Percentiles rank a stretch among this genome's conserved stretches.
phyloP scores from a whole-genome alignment of 2,888 invertebrate species.

The Dyspetes luteomarginatus region DNA sequence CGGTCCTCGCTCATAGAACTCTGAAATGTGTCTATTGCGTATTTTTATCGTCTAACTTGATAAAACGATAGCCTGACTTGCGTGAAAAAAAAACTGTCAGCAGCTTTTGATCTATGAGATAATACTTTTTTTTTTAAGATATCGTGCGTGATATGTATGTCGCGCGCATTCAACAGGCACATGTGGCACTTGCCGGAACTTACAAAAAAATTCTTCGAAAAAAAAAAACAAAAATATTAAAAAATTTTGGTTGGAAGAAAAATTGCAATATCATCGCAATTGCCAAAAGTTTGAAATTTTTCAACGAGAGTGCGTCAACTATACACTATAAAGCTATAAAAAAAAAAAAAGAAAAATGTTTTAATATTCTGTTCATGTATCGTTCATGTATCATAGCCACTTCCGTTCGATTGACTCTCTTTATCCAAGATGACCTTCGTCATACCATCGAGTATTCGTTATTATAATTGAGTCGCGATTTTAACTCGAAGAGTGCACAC shows the following conservation, averaged over 20 bases:
- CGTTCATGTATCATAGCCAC: slow-evolving; percentile 34
- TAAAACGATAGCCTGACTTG: slow-evolving; percentile 14
- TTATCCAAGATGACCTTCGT: slow-evolving; percentile 53
- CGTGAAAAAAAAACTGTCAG: slow-evolving; percentile 5
- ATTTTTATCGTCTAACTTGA: background rate
- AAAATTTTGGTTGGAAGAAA: too few species aligned
- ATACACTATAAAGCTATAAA: background rate
- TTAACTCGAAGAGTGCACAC: slow-evolving; percentile 28
- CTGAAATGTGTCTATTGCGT: background rate
- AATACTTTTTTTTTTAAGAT: slow-evolving; percentile 39
- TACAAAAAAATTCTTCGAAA: too few species aligned
- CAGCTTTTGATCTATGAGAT: slow-evolving; percentile 42
- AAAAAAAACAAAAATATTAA: too few species aligned
- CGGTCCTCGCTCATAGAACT: background rate
- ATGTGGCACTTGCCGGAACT: background rate
- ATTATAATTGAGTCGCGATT: slow-evolving; percentile 52
- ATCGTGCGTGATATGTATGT: slow-evolving; percentile 22
- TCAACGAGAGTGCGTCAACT: background rate
- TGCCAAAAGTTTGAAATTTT: background rate
- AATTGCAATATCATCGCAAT: too few species aligned
- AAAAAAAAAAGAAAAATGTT: slow-evolving; percentile 15
- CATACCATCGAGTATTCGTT: slow-evolving; percentile 25
- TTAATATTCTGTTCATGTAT: slow-evolving; percentile 45
- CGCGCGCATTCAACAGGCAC: background rate
- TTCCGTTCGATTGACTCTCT: slow-evolving; percentile 57